Percentiles rank a stretch among this genome's conserved stretches.
Conservation (phyloP, 2,888 invertebrate species). For the Parnassius apollo region DNA sequence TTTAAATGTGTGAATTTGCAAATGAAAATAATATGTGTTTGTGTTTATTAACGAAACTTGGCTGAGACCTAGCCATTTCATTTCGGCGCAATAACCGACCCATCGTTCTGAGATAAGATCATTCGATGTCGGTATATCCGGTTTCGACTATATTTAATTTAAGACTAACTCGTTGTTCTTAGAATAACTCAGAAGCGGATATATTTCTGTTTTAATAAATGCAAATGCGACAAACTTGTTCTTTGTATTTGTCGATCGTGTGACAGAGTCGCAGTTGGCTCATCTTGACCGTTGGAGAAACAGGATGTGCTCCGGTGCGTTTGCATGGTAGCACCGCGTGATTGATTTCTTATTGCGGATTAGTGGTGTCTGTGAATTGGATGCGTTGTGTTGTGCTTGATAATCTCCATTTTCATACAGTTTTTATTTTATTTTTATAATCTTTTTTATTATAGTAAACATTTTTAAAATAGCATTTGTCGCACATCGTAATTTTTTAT, state of each 20-base stretch:
- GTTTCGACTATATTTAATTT: too few species aligned
- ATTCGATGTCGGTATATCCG: too few species aligned
- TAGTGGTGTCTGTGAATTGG: background rate
- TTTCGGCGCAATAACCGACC: too few species aligned
- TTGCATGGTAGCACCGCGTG: constrained; percentile 50
- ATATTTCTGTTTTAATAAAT: constrained; percentile 12
- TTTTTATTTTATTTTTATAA: background rate
- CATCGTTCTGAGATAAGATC: too few species aligned
- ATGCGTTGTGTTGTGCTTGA: background rate
- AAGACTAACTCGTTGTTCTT: constrained; percentile 1
- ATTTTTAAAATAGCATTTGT: background rate
- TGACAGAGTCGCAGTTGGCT: constrained; percentile 35
- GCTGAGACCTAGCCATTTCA: too few species aligned
- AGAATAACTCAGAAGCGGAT: constrained; percentile 10
- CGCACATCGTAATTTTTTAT: too few species aligned
- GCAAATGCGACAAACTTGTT: constrained; percentile 21
- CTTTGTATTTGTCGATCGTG: constrained; percentile 25
- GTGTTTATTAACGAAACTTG: too few species aligned
- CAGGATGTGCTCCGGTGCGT: constrained; percentile 56
- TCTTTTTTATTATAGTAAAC: background rate
- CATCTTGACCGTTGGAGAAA: constrained; percentile 52
- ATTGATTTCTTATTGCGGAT: constrained; percentile 32
- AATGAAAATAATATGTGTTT: too few species aligned
- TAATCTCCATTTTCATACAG: too few species aligned
- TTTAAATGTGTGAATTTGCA: too few species aligned